Evolutionary conservation across 2,113 vertebrate genomes (phyloP).

Genomic region (Gulo gulo): DNA sequence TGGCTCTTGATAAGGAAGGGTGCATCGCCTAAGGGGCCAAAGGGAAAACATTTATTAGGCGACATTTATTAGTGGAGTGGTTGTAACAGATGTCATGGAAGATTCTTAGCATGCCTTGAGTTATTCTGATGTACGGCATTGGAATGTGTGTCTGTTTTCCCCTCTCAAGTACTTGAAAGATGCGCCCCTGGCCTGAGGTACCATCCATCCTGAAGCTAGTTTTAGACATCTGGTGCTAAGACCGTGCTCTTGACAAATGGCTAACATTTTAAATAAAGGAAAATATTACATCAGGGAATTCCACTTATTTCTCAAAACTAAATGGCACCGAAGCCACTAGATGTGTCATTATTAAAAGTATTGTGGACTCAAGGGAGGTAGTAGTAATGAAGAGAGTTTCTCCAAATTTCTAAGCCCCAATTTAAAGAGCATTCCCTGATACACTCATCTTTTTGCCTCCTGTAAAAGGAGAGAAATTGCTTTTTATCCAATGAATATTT

Average conservation of each 20-base stretch:
- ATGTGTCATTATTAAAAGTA: slow-evolving; percentile 42
- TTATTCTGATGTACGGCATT: neutral
- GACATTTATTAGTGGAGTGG: neutral
- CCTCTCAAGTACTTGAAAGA: neutral
- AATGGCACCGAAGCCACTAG: neutral
- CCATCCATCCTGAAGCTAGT: neutral
- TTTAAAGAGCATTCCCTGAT: slow-evolving; percentile 44
- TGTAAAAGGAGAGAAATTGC: neutral
- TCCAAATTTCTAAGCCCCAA: neutral
- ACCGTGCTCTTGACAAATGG: slow-evolving; percentile 33
- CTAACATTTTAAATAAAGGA: slow-evolving; percentile 57
- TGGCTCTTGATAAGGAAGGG: neutral
- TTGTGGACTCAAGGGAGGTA: neutral
- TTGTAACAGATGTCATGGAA: neutral
- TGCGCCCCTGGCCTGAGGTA: neutral
- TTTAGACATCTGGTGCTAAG: slow-evolving; percentile 35
- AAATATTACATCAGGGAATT: slow-evolving; percentile 37
- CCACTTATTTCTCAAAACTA: slow-evolving; percentile 56
- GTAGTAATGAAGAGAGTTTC: slow-evolving; percentile 28
- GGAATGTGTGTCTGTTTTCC: slow-evolving; percentile 14
- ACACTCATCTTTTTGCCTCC: slow-evolving; percentile 9
- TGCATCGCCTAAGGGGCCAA: fast-evolving
- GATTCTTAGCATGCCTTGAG: neutral
- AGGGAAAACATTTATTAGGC: neutral
- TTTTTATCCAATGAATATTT: slow-evolving; percentile 46